Base-by-base conservation (phyloP, 2,797 vertebrate genomes). In the Tiaroga cobitis region DNA sequence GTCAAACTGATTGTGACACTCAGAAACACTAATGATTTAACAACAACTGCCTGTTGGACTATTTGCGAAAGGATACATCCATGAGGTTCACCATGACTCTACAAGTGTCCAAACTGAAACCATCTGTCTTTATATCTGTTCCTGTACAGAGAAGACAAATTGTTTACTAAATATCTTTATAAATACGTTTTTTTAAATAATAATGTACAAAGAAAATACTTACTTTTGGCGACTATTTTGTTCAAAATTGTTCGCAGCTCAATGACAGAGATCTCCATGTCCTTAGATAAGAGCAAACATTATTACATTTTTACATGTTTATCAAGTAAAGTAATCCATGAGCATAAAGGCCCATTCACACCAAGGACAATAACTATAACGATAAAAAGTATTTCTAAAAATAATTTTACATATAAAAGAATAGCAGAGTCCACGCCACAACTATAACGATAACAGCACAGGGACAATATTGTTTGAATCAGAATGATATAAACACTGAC, bases 261-360 rank as follows among this genome's bases (percentile, higher is more conserved):
- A 0, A 93, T 95, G 79, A 93, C 94, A 0, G 96, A 96, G 84
- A 97, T 96, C 90, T 97, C 96, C 0, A 93, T 94, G 51, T 97
- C 96, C 96, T 97, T 89, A 0, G 8, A 80, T 72, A 88, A 83
- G 61, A 4, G 32, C 19, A 63, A 43, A 54, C 7, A 54, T 41
- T 13, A 32, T 37, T 19, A 26, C 37, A 21, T 59, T 26, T 54
- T 37, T 32, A 29, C 70, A 59, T 43, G 46, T 75, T 34, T 18
- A 34, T 34, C 13, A 51, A 49, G 29, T 49, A 34, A 67, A 41
- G 29, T 39, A 51, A 78, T 78, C 24, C 15, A 61, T 61, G 4
- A 26, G 54, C 2, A 75, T 51, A 21, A 16, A 32, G 26, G 26
- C 26, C 26, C 1, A 5, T 29, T 63, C 13, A 63, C 59, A 63